phyloP scores from a whole-genome alignment of 2,888 invertebrate genomes.

The Melangyna quadrimaculata region DNA sequence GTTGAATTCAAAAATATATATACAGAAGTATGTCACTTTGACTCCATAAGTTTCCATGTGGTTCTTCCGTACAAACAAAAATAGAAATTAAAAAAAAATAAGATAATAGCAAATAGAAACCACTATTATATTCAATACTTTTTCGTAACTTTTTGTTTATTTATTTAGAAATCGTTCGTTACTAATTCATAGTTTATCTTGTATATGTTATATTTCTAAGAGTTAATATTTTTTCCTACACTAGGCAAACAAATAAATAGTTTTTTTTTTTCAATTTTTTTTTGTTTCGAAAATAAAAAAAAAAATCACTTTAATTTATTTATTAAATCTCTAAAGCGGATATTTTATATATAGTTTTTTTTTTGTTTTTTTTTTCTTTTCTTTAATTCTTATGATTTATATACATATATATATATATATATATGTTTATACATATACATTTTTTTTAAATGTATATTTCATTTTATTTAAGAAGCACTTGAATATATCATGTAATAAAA shows the following conservation, averaged over 20 bases:
- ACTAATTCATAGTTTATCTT: conserved; percentile 58
- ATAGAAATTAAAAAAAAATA: background rate
- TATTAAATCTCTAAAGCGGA: conserved; percentile 75
- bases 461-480: conserved; percentile 81
- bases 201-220: conserved; percentile 49
- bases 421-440: conserved; percentile 73
- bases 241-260: conserved; percentile 66
- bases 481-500: conserved; percentile 81
- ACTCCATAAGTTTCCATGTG: no score
- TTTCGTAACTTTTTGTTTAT: conserved; percentile 44
- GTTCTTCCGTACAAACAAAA: no score
- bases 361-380: conserved; percentile 63
- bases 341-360: conserved; percentile 72
- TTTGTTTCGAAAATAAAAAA: conserved; percentile 59
- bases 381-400: conserved; percentile 69
- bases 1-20: no score
- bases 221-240: conserved; percentile 43
- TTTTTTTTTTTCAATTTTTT: conserved; percentile 54
- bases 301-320: conserved; percentile 63
- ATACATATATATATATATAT: conserved; percentile 59
- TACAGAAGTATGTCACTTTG: no score
- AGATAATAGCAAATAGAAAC: conserved; percentile 9
- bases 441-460: conserved; percentile 76
- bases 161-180: conserved; percentile 62
- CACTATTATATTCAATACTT: conserved; percentile 51